Evolutionary conservation across 1,140 invertebrate species (phyloP).

Genomic region (Himalopsyche phryganea): DNA sequence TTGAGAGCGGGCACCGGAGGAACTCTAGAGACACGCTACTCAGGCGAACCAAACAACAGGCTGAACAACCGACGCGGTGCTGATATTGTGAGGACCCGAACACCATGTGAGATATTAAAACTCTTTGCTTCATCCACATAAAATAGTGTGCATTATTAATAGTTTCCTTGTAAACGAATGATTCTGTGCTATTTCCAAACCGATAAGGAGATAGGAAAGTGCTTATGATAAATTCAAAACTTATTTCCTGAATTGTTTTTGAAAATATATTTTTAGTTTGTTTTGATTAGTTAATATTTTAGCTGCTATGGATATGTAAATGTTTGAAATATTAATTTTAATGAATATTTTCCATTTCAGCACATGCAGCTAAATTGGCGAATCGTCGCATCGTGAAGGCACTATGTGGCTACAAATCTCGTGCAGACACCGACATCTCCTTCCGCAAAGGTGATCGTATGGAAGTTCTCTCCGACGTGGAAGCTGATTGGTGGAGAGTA

Average conservation of each 20-base stretch:
- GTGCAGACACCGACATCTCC: conserved; percentile 85
- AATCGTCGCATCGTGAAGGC: conserved; percentile 76
- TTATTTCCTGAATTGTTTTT: too few relatives aligned
- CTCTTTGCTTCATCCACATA: too few relatives aligned
- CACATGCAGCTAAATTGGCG: conserved; percentile 31
- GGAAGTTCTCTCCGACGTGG: conserved; percentile 84
- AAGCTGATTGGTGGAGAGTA: conserved; percentile 94
- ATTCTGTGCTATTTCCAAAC: too few relatives aligned
- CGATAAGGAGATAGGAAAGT: too few relatives aligned
- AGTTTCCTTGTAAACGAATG: too few relatives aligned
- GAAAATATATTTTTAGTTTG: too few relatives aligned
- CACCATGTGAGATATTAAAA: conserved; percentile 61
- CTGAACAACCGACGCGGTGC: conserved; percentile 56
- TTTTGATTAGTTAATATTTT: too few relatives aligned
- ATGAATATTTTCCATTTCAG: conserved; percentile 29
- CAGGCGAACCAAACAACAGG: conserved; percentile 73
- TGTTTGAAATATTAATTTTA: too few relatives aligned
- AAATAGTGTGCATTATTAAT: too few relatives aligned
- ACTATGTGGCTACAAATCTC: conserved; percentile 85
- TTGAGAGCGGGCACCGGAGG: conserved; percentile 59
- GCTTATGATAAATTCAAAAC: too few relatives aligned
- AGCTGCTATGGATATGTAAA: too few relatives aligned
- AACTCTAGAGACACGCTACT: conserved; percentile 70
- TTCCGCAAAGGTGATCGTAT: conserved; percentile 89
- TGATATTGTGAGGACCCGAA: conserved; percentile 67